Evolutionary conservation across 2,113 vertebrate genomes (phyloP).

Genomic region (Isurus oxyrinchus): DNA sequence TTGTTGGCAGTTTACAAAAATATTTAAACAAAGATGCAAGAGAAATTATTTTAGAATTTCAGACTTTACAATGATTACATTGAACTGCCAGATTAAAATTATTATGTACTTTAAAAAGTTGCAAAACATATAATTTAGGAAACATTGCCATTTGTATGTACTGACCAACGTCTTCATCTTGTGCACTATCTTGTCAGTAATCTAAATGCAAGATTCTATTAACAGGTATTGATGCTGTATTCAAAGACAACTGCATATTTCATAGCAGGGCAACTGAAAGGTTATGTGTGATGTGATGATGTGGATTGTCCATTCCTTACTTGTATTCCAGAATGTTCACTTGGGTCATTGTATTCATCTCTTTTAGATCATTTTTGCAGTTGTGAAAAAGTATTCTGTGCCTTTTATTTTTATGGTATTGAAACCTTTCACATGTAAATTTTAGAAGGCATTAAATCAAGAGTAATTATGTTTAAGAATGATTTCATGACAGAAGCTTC

Average conservation of each 20-base stretch:
- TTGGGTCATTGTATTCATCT: not conserved
- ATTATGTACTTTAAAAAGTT: not conserved
- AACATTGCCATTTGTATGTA: conserved; percentile 28
- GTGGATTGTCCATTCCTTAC: conserved; percentile 3
- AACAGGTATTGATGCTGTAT: not conserved
- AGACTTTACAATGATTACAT: not conserved
- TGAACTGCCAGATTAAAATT: not conserved
- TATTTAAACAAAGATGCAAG: not conserved
- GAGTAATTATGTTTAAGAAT: not conserved
- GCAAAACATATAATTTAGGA: not conserved
- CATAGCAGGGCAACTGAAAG: not conserved
- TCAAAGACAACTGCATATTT: conserved; percentile 28
- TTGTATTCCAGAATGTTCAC: not conserved
- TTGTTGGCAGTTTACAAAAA: not conserved
- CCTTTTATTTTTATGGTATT: not conserved
- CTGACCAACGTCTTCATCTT: conserved; percentile 23
- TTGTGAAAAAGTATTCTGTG: no score
- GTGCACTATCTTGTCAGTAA: conserved; percentile 30
- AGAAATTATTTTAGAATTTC: not conserved
- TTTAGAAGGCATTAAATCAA: not conserved
- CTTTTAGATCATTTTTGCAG: not conserved
- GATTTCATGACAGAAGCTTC: not conserved
- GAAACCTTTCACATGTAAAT: not conserved
- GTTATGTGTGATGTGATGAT: conserved; percentile 24
- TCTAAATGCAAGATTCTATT: conserved; percentile 31